Base-by-base conservation (phyloP, 1,140 invertebrate genomes). In the Eupeodes corollae region DNA sequence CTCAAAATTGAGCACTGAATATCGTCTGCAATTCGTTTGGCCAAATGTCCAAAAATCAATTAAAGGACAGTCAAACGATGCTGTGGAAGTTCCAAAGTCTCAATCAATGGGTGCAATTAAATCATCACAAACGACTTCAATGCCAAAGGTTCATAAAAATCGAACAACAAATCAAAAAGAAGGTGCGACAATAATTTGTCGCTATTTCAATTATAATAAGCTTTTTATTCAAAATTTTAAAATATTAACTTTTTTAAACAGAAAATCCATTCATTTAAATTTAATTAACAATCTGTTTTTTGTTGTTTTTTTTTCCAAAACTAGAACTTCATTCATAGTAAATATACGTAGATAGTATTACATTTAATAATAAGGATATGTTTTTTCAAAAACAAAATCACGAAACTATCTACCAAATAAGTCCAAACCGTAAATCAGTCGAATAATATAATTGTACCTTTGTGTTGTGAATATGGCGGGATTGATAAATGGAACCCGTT, bases 1-100 rank as follows among this genome's bases (percentile, higher is more conserved):
- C 63, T 77, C 78, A 54, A 79, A 80, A 63, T 81, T 83, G 67
- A 86, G 83, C 72, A 88, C 86, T 52, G 87, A 89, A 74, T 89
- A 91, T 73, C 77, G 86, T 53, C 76, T 88, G 58, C 86, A 91
- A 74, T 91, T 88, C 70, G 86, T 86, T 49, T 89, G 86, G 86
- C 86, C 86, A 55, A 82, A 83, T 61, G 82, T 82, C 47, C 78
- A 72, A 33, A 71, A 70, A 52, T 60, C 68, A 56, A 62, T 67
- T 46, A 59, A 67, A 52, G 63, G 70, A 44, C 70, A 67, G 32
- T 69, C 68, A 49, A 57, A 55, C 40, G 59, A 61, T 50, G 71
- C 69, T 50, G 72, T 69, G 38, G 73, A 72, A 42, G 69, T 76
- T 13, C 85, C 86, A 15, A 73, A 90, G 71, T 88, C 85, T 50